Percentiles rank a stretch among this genome's conserved stretches.
Evolutionary conservation across 2,797 vertebrate species (phyloP).

Genomic region (Allobates femoralis): DNA sequence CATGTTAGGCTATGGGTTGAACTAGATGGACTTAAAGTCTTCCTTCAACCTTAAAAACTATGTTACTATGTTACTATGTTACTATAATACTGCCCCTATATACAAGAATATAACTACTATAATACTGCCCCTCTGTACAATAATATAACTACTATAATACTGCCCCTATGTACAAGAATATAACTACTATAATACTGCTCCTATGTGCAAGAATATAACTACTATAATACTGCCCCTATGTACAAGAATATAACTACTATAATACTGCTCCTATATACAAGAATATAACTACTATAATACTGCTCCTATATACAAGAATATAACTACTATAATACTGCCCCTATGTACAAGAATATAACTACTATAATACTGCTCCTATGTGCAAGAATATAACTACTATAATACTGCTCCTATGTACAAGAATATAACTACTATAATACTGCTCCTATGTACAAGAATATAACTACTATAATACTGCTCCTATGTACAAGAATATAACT

Average conservation of each 20-base stretch:
- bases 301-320: neutral
- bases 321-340: conserved; percentile 5
- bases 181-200: conserved; percentile 9
- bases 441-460: conserved; percentile 1
- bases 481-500: neutral
- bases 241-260: conserved; percentile 13
- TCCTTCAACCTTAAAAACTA: too few relatives aligned
- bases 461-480: conserved; percentile 9
- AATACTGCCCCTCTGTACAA: neutral
- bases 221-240: conserved; percentile 2
- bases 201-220: neutral
- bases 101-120: conserved; percentile 19
- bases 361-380: conserved; percentile 7
- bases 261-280: neutral
- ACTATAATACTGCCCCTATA: neutral
- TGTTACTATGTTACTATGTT: neutral
- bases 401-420: conserved; percentile 7
- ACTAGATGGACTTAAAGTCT: too few relatives aligned
- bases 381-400: conserved; percentile 10
- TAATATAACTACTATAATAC: neutral
- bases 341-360: conserved; percentile 11
- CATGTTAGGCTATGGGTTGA: too few relatives aligned
- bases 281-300: too few relatives aligned
- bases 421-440: conserved; percentile 19
- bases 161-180: neutral